A percentile compares a stretch with the other conserved stretches of the same genome.
Conservation (phyloP, 2,888 invertebrate species). For the Hedychridium roseum region DNA sequence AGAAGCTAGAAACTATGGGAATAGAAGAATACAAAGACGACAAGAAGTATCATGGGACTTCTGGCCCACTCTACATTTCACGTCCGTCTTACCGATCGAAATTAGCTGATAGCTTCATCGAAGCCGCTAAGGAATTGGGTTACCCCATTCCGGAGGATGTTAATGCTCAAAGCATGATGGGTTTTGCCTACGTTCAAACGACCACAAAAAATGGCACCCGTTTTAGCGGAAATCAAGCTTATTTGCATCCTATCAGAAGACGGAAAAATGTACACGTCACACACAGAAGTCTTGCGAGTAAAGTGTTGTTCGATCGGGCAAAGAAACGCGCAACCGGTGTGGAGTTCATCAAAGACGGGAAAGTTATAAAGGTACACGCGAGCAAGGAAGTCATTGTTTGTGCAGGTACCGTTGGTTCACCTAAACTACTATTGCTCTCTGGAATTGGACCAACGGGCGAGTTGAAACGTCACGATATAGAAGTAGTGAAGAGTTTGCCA, state of each 20-base stretch:
- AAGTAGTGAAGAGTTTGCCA: constrained; percentile 68
- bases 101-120: constrained; percentile 71
- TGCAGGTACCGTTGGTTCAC: constrained; percentile 87
- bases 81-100: constrained; percentile 67
- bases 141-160: constrained; percentile 75
- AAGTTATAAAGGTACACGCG: constrained; percentile 66
- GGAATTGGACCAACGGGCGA: constrained; percentile 71
- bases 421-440: constrained; percentile 89
- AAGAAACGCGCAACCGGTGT: constrained; percentile 75
- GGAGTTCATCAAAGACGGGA: constrained; percentile 68
- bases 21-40: constrained; percentile 61
- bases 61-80: constrained; percentile 69
- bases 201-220: constrained; percentile 69
- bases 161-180: constrained; percentile 71
- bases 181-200: constrained; percentile 73
- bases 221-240: constrained; percentile 69
- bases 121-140: constrained; percentile 70
- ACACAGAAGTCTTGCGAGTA: constrained; percentile 69
- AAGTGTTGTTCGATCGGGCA: constrained; percentile 72
- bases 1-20: constrained; percentile 77
- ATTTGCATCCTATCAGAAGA: constrained; percentile 64
- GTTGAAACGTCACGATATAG: constrained; percentile 67
- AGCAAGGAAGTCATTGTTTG: constrained; percentile 84
- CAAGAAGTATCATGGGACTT: constrained; percentile 67
- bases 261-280: constrained; percentile 75